phyloP scores from a whole-genome alignment of 2,113 vertebrate species.

The Turdus rufiventris region DNA sequence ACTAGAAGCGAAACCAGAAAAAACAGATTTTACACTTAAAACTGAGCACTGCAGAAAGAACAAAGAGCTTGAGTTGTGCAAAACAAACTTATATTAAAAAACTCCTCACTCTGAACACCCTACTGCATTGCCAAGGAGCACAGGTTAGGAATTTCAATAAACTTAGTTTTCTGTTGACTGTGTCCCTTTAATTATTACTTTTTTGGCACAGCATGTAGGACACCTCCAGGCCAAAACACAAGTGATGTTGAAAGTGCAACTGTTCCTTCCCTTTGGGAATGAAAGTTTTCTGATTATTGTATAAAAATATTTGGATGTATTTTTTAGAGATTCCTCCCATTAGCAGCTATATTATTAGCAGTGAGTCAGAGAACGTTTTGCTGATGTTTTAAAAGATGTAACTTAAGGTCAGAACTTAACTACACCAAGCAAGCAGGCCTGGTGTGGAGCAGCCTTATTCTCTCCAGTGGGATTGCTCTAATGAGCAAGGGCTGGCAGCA shows the following conservation, averaged over 20 bases:
- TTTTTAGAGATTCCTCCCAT: not conserved
- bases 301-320: constrained; percentile 1
- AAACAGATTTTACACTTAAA: not conserved
- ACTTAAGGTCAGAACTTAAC: not conserved
- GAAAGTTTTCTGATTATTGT: constrained; percentile 16
- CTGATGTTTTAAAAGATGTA: not conserved
- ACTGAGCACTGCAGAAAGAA: not conserved
- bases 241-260: not conserved
- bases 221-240: constrained; percentile 32
- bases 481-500: not conserved
- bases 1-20: constrained; percentile 1
- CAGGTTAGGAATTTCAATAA: constrained; percentile 16
- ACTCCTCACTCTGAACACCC: not conserved
- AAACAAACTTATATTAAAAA: not conserved
- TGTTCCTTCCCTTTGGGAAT: not conserved
- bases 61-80: not conserved
- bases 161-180: not conserved
- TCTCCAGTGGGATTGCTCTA: not conserved
- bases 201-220: not conserved
- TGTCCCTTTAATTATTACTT: constrained; percentile 22
- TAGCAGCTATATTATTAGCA: not conserved
- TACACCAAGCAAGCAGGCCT: not conserved
- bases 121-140: not conserved
- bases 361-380: constrained; percentile 18
- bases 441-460: not conserved